These are phyloP conservation scores for Limnephilus auricula DNA, from an alignment of 2,888 invertebrate genomes.

Conservation along the genomic window DNA sequence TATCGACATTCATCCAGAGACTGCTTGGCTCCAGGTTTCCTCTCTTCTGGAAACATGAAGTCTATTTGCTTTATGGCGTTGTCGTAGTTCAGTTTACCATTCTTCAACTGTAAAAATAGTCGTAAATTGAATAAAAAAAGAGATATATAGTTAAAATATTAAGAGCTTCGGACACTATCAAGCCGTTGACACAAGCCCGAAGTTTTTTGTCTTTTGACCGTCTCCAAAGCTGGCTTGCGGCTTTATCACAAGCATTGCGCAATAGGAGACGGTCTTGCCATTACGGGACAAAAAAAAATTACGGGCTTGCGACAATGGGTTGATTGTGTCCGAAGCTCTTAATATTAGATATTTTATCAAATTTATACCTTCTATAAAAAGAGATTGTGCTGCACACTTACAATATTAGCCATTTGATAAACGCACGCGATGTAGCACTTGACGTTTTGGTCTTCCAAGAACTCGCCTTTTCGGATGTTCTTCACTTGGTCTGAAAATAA, in stretches of 20 bases:
- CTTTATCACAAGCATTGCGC: no score
- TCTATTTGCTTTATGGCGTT: constrained; percentile 76
- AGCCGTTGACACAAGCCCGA: no score
- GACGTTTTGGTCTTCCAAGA: constrained; percentile 57
- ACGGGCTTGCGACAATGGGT: no score
- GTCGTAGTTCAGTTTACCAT: constrained; percentile 75
- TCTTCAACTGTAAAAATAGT: constrained; percentile 73
- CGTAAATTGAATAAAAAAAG: not conserved
- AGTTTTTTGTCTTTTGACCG: no score
- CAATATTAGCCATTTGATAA: constrained; percentile 58
- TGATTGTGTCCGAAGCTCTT: no score
- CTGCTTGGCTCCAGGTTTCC: constrained; percentile 73
- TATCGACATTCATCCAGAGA: constrained; percentile 76
- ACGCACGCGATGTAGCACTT: constrained; percentile 64
- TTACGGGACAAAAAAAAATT: no score
- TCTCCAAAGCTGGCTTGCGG: no score
- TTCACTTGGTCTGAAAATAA: constrained; percentile 59
- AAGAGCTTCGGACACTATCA: no score
- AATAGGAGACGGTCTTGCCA: no score
- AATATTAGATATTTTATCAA: not conserved
- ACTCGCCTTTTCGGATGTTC: constrained; percentile 61
- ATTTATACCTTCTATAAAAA: not conserved
- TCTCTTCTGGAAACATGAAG: constrained; percentile 73
- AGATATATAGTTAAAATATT: no score
- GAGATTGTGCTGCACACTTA: constrained; percentile 14